Evolutionary conservation across 2,797 vertebrate species (phyloP).

Genomic region (Epinephelus malabaricus): DNA sequence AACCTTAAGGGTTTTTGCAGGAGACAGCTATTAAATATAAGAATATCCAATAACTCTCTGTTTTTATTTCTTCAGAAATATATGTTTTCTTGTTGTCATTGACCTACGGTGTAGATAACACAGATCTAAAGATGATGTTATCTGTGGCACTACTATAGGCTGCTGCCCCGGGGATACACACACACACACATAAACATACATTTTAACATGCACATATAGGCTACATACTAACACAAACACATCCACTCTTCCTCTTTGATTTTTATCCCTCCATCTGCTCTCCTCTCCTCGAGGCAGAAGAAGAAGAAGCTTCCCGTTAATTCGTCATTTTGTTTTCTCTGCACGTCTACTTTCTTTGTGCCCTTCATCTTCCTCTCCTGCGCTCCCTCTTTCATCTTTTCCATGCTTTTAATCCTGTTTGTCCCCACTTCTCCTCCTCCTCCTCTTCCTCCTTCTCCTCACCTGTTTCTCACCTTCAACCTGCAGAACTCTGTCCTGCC

Average conservation of each 20-base stretch:
- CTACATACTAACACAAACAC: conserved; percentile 21
- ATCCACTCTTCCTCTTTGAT: conserved; percentile 36
- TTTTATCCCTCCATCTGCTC: conserved; percentile 56
- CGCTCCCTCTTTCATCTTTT: conserved; percentile 57
- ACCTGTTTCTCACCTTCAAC: conserved; percentile 56
- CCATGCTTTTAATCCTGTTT: conserved; percentile 69
- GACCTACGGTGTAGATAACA: conserved; percentile 28
- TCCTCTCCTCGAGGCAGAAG: conserved; percentile 42
- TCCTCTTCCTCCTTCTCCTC: conserved; percentile 15
- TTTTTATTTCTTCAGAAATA: neutral
- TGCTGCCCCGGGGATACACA: conserved; percentile 25
- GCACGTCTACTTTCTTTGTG: conserved; percentile 34
- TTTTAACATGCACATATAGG: conserved; percentile 24
- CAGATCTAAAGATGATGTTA: conserved; percentile 63
- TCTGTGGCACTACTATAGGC: conserved; percentile 29
- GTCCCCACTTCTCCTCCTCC: conserved; percentile 23
- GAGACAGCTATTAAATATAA: neutral
- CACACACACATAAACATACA: neutral
- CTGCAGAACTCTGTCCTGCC: conserved; percentile 12
- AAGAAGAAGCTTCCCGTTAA: conserved; percentile 25
- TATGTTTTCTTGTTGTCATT: conserved; percentile 2
- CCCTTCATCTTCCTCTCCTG: conserved; percentile 50
- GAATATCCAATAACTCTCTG: neutral
- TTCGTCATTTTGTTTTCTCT: conserved; percentile 14
- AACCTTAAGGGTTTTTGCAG: neutral